Conservation (phyloP, 2,797 vertebrate genomes). For the Enteromius afrohamiltoni region DNA sequence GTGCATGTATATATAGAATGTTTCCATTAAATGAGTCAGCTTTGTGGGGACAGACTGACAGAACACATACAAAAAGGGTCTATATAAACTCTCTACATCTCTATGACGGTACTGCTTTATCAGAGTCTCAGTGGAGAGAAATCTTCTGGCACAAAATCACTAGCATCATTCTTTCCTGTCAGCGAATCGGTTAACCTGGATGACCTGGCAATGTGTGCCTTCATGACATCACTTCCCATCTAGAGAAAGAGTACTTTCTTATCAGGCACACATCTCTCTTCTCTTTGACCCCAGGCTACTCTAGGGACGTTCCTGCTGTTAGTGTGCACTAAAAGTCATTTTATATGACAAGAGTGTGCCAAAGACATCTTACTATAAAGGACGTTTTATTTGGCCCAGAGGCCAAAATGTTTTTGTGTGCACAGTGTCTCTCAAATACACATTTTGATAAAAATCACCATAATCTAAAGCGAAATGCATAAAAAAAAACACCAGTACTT, state of each 20-base stretch:
- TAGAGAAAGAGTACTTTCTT: conserved; percentile 18
- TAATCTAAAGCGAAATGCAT: neutral
- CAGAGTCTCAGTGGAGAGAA: neutral
- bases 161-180: conserved; percentile 21
- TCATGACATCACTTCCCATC: conserved; percentile 37
- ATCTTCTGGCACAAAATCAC: conserved; percentile 21
- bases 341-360: conserved; percentile 17
- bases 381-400: neutral
- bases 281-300: conserved; percentile 11
- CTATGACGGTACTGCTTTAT: neutral
- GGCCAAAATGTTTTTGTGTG: neutral
- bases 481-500: neutral
- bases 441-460: neutral
- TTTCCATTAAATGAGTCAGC: conserved; percentile 6
- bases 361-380: conserved; percentile 14
- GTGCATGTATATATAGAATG: neutral
- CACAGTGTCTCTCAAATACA: neutral
- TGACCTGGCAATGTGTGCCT: conserved; percentile 20
- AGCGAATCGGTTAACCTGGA: conserved; percentile 27
- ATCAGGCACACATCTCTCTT: conserved; percentile 17
- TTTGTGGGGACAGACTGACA: neutral
- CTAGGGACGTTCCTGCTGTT: conserved; percentile 7
- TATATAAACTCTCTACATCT: neutral
- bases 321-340: conserved; percentile 31
- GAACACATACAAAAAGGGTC: neutral